phyloP scores from a whole-genome alignment of 1,140 invertebrate species.

The Bombus superbus region DNA sequence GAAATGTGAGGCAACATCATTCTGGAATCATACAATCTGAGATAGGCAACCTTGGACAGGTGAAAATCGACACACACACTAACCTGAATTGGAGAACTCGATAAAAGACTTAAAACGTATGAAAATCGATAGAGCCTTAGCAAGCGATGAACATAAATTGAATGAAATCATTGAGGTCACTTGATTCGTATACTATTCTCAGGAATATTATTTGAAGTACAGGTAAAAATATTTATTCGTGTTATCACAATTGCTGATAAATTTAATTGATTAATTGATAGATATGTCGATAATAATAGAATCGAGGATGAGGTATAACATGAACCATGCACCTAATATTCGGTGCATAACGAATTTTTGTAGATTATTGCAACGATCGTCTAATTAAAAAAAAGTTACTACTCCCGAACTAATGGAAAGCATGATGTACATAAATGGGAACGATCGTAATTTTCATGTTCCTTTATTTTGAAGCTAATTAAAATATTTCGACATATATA shows the following conservation, averaged over 20 bases:
- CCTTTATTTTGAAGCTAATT: conserved; percentile 40
- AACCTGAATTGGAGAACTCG: background rate
- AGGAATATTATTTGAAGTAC: background rate
- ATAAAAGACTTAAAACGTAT: background rate
- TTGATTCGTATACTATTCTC: no score
- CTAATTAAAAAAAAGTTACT: background rate
- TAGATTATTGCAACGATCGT: background rate
- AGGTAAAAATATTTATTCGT: background rate
- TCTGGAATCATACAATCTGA: background rate
- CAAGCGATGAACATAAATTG: background rate
- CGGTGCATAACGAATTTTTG: background rate
- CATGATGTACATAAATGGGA: background rate
- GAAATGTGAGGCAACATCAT: background rate
- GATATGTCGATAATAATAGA: background rate
- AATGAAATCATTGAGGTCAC: no score
- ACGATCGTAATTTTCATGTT: background rate
- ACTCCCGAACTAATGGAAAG: background rate
- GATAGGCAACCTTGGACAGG: background rate
- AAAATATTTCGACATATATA: conserved; percentile 45
- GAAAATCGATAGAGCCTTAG: background rate
- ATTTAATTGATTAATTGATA: background rate
- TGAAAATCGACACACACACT: background rate
- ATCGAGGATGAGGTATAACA: no score
- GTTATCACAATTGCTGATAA: background rate
- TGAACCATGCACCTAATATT: background rate